Conservation (phyloP, 2,888 invertebrate species). For the Pteria penguin region DNA sequence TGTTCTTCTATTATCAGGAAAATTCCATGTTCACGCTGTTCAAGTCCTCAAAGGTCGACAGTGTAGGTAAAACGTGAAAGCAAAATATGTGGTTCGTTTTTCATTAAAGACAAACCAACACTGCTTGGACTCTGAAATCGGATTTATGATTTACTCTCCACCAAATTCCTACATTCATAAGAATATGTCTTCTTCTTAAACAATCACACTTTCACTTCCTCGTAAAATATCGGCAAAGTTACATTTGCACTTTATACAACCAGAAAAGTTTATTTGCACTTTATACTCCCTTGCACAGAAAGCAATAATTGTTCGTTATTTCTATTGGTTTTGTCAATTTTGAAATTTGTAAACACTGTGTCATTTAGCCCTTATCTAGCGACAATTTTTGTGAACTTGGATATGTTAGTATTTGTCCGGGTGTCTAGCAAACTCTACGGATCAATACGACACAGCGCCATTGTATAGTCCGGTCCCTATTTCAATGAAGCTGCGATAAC, state of each 20-base stretch:
- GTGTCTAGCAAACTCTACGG: background rate
- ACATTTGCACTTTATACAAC: no score
- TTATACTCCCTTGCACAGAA: background rate
- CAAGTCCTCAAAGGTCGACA: background rate
- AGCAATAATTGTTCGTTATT: constrained; percentile 16
- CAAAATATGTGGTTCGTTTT: no score
- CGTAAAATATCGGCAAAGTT: no score
- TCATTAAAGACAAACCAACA: no score
- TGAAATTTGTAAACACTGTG: constrained; percentile 39
- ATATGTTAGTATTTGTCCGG: constrained; percentile 29
- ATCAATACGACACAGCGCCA: constrained; percentile 17
- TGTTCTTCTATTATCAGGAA: constrained; percentile 28
- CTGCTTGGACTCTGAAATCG: no score
- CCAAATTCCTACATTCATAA: no score
- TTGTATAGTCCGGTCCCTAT: background rate
- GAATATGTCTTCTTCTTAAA: no score
- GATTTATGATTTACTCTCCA: no score
- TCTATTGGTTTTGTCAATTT: constrained; percentile 34
- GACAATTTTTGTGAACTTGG: constrained; percentile 31
- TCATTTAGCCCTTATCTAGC: constrained; percentile 33
- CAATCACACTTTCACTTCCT: no score
- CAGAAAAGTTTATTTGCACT: background rate
- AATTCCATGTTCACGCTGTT: constrained; percentile 43
- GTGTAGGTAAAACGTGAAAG: no score
- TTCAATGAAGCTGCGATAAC: background rate